Base-by-base conservation (phyloP, 2,113 vertebrate species). In the Proteles cristata region DNA sequence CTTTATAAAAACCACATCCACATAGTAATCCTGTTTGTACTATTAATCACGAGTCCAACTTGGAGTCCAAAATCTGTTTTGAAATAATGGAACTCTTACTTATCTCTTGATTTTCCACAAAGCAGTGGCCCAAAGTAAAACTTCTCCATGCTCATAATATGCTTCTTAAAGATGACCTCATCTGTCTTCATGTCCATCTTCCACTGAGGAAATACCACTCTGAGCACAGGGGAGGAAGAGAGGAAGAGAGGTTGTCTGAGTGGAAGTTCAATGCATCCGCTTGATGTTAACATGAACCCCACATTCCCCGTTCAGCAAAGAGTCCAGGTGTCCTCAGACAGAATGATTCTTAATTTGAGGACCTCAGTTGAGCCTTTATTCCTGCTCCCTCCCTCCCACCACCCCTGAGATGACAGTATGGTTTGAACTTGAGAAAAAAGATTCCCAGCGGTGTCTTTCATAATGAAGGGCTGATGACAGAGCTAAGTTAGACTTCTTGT, bases 91-190 rank as follows among this genome's bases (percentile, higher is more conserved):
- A 88, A 76, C 55, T 98, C 98, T 1, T 98, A 99, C 99, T 99
- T 99, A 55, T 99, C 99, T 98, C 99, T 99, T 81, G 98, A 99
- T 97, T 99, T 99, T 80, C 99, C 99, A 97, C 99, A 99, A 21
- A 99, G 98, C 95, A 99, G 98, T 0, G 99, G 99, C 26, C 99
- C 99, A 5, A 99, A 99, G 94, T 99, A 98, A 98, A 99, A 99
- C 17, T 98, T 97, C 1, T 98, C 98, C 0, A 95, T 93, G 88
- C 98, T 98, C 80, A 98, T 88, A 7, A 99, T 71, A 16, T 99
- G 99, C 4, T 99, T 98, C 98, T 99, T 99, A 93, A 98, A 98
- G 87, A 99, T 14, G 4, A 98, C 97, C 58, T 99, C 99, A 6
- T 98, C 92, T 5, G 66, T 28, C 2, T 98, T 94, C 26, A 96